These are phyloP conservation scores for Echinometra lucunter DNA, from an alignment of 53 echinoderm and acorn worm species.

Conservation along the genomic window DNA sequence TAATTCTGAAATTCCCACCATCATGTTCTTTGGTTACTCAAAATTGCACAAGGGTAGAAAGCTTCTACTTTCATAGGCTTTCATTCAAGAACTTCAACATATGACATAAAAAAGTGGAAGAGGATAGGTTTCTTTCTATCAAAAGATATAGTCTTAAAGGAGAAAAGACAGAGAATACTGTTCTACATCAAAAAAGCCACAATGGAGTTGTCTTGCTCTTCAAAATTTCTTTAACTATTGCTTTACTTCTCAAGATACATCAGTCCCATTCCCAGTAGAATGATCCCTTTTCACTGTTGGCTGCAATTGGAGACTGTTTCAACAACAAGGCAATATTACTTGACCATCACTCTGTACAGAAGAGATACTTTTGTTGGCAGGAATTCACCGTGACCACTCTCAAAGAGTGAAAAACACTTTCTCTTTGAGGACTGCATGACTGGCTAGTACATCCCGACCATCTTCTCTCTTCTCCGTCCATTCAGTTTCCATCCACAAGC, in stretches of 20 bases:
- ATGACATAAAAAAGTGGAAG: too few relatives aligned
- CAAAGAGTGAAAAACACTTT: neutral
- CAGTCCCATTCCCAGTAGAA: neutral
- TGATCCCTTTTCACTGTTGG: neutral
- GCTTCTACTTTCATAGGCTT: too few relatives aligned
- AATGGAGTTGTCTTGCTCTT: neutral
- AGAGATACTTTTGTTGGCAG: neutral
- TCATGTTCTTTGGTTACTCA: too few relatives aligned
- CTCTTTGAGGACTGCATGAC: neutral
- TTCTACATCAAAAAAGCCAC: neutral
- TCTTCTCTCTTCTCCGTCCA: slow-evolving; percentile 15
- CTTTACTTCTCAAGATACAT: neutral
- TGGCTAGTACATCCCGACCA: neutral
- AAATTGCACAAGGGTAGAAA: too few relatives aligned
- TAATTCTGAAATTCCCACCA: too few relatives aligned
- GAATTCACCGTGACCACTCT: slow-evolving; percentile 22
- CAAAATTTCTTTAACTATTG: neutral
- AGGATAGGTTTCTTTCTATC: too few relatives aligned
- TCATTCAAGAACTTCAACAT: too few relatives aligned
- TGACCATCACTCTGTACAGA: slow-evolving; percentile 43
- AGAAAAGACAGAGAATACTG: neutral
- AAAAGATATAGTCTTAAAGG: too few relatives aligned
- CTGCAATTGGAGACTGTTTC: slow-evolving; percentile 29
- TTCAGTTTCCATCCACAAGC: neutral
- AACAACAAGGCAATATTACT: slow-evolving; percentile 36